Conservation (phyloP, 2,888 invertebrate species). For the Agapostemon virescens region DNA sequence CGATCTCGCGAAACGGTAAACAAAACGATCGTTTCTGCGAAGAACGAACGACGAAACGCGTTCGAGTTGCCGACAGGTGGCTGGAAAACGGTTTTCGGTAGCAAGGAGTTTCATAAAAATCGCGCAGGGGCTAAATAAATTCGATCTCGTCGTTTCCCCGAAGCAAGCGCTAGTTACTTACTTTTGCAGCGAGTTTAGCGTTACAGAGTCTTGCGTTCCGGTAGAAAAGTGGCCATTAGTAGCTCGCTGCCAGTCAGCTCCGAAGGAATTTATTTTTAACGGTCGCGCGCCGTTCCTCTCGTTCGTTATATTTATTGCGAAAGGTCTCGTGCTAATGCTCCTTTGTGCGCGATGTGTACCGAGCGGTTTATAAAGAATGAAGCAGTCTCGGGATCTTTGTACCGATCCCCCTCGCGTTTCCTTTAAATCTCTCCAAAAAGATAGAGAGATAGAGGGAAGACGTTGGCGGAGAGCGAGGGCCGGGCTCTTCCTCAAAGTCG, state of each 20-base stretch:
- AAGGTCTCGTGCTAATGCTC: background rate
- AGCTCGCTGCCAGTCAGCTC: background rate
- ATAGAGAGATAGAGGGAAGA: background rate
- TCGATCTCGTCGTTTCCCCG: no score
- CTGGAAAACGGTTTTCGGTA: no score
- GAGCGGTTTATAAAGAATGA: conserved; percentile 1
- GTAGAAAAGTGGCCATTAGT: background rate
- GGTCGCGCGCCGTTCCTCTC: background rate
- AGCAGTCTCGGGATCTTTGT: background rate
- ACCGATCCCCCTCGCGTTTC: background rate
- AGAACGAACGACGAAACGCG: no score
- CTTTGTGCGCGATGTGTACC: background rate
- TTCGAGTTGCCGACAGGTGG: no score
- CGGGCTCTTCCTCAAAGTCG: background rate
- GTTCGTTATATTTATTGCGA: background rate
- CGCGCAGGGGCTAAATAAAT: no score
- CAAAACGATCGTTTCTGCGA: background rate
- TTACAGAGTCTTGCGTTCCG: background rate
- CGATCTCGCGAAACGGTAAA: background rate
- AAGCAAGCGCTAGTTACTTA: no score
- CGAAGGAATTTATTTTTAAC: background rate
- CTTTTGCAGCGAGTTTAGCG: background rate
- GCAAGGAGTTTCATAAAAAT: no score
- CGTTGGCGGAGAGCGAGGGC: background rate
- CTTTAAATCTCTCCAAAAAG: background rate